Evolutionary conservation across 30 jellyfish, hydroid and myxozoan genomes (phyloP).

Genomic region (Aurelia sp.): DNA sequence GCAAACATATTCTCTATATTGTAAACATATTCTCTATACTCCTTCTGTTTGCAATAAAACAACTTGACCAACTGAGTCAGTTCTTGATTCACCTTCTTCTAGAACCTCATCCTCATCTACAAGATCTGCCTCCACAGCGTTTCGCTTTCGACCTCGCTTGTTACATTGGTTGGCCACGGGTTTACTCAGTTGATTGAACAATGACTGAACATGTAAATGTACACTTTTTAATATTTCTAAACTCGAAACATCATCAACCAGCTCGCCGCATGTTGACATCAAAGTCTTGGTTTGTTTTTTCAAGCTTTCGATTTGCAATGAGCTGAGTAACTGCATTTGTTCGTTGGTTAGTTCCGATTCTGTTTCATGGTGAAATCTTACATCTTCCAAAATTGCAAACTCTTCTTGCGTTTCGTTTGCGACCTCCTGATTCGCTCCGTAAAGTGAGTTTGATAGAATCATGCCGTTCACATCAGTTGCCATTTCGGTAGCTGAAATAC

Average conservation of each 20-base stretch:
- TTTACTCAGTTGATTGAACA: constrained; percentile 42
- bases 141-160: constrained; percentile 51
- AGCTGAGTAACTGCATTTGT: constrained; percentile 51
- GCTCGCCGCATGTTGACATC: constrained; percentile 68
- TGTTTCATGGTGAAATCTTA: constrained; percentile 38
- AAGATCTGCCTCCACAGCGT: constrained; percentile 66
- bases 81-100: constrained; percentile 66
- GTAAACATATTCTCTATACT: constrained; percentile 2
- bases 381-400: constrained; percentile 61
- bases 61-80: constrained; percentile 49
- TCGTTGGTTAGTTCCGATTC: constrained; percentile 51
- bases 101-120: constrained; percentile 65
- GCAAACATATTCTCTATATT: background rate
- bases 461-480: constrained; percentile 47
- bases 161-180: background rate
- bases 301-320: constrained; percentile 52
- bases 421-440: constrained; percentile 62
- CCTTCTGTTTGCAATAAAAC: constrained; percentile 41
- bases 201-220: constrained; percentile 69
- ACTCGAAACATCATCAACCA: constrained; percentile 68
- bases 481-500: constrained; percentile 49
- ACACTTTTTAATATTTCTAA: constrained; percentile 63
- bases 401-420: constrained; percentile 45
- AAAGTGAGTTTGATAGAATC: constrained; percentile 42
- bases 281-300: constrained; percentile 64